phyloP scores from a whole-genome alignment of 2,797 vertebrate species.

The Spatula versicolor region DNA sequence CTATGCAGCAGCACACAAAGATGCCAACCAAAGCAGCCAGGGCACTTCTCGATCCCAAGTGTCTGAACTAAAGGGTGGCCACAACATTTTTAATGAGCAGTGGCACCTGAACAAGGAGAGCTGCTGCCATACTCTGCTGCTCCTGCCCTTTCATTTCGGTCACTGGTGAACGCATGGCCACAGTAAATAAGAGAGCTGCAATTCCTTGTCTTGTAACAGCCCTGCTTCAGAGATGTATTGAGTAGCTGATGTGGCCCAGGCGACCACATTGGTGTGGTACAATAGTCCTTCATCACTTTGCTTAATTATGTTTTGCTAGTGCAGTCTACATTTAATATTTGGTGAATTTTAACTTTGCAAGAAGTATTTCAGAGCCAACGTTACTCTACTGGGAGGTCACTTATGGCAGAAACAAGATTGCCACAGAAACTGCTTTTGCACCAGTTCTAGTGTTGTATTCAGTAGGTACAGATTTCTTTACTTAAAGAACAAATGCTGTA shows the following conservation, averaged over 20 bases:
- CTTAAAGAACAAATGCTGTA: not conserved
- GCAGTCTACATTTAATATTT: not conserved
- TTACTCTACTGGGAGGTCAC: not conserved
- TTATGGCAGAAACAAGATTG: not conserved
- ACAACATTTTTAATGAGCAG: not conserved
- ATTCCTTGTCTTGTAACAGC: not conserved
- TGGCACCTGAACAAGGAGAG: not conserved
- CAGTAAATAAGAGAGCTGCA: not conserved
- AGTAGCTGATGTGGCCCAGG: fast-evolving
- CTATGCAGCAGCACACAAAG: not conserved
- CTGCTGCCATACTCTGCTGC: not conserved
- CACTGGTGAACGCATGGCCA: fast-evolving
- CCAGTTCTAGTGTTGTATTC: not conserved
- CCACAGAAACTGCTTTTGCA: not conserved
- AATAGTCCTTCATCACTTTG: not conserved
- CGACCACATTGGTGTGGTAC: not conserved
- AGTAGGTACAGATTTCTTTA: not conserved
- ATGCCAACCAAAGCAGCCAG: not conserved
- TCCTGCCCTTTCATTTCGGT: fast-evolving
- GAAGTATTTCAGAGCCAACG: not conserved
- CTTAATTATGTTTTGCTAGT: not conserved
- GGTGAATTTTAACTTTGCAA: not conserved
- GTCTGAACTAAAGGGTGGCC: not conserved
- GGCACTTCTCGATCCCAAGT: not conserved
- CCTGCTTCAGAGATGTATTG: not conserved